Base-by-base conservation (phyloP, 2,113 vertebrate species). In the Psophia crepitans region DNA sequence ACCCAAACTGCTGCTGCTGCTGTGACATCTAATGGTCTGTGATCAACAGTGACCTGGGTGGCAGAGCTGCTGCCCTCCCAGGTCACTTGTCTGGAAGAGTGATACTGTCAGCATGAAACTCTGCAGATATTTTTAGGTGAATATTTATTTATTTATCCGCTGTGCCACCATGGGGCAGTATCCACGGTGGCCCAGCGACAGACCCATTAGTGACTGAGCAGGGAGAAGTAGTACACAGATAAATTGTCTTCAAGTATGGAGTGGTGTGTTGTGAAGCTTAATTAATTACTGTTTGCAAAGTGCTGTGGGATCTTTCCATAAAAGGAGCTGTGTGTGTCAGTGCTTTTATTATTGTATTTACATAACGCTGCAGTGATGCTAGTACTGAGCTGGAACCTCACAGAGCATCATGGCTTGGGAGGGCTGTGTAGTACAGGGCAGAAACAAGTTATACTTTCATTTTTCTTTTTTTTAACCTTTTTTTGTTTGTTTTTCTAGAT, bases 361-460 rank as follows among this genome's bases (percentile, higher is more conserved):
- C n/a, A n/a, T 46, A 69, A 39, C 28, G 39, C 24, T 78, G 44
- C 17, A 35, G n/a, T 27, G 74, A 39, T 74, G 54, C 14, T 30
- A 26, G 39, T 12, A 12, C 12, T 12, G 11, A 74, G 14, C 8
- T 79, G 63, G 23, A 61, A 43, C 12, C 22, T 33, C 30, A 20
- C 1, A 0, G 37, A 69, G 18, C 1, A 1, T 63, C 35, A 2
- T 0, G 2, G 11, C 26, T 68, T 74, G 48, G 43, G 60, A 70
- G n/a, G 8, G 24, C 18, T 60, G 23, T 1, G 0, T 27, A 14
- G 37, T 9, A 35, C 8, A 54, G 27, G 32, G 24, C 7, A 83
- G 44, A 78, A 63, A n/a, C 1, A 10, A 75, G 16, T 58, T 37
- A 3, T 5, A 24, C 6, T 58, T 91, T 4, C 2, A 8, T 20